Evolutionary conservation across 2,888 invertebrate genomes (phyloP), one percentile per base, ranked within the genome.

Genomic region (Baronia brevicornis): DNA sequence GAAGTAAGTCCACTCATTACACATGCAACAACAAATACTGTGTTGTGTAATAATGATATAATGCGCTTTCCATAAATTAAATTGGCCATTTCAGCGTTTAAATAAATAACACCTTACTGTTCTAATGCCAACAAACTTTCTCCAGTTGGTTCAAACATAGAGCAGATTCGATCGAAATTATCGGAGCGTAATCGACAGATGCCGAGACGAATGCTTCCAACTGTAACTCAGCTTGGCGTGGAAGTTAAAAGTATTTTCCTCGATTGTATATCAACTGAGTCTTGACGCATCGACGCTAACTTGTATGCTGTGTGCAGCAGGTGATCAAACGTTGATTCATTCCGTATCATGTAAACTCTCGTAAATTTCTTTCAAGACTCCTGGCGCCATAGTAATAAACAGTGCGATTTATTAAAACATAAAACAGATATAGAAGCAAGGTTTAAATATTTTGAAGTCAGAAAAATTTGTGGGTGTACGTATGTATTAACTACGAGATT

Each of bases 121-220:
- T 41, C 30, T 35, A 34, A 45, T 43, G 41, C 47, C 53, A 57
- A 51, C 50, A 45, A 62, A 69, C 78, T 79, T 80, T 80, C 80
- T 68, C 73, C 52, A 46, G 26, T 13, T 21, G 28, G 25, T 46
- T 54, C 43, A 41, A 48, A 66, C 55, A 54, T 51, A 57, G 55
- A 56, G 54, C 49, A 68, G 69, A 74, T 75, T 62, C 60, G 60
- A 71, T 72, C 58, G 50, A 67, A 67, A 69, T 69, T 64, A 69
- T 62, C 60, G 51, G 54, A 67, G 59, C 60, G 63, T 68, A 74
- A 79, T 74, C 68, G 63, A 66, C 67, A 60, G 58, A 59, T 60
- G 55, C 54, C 54, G 49, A 45, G 49, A 45, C 54, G 59, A 63
- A 66, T 61, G 66, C 66, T 77, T 73, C 71, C 73, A 58, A 65